Evolutionary conservation across 2,113 vertebrate genomes (phyloP).

Genomic region (Athene noctua): DNA sequence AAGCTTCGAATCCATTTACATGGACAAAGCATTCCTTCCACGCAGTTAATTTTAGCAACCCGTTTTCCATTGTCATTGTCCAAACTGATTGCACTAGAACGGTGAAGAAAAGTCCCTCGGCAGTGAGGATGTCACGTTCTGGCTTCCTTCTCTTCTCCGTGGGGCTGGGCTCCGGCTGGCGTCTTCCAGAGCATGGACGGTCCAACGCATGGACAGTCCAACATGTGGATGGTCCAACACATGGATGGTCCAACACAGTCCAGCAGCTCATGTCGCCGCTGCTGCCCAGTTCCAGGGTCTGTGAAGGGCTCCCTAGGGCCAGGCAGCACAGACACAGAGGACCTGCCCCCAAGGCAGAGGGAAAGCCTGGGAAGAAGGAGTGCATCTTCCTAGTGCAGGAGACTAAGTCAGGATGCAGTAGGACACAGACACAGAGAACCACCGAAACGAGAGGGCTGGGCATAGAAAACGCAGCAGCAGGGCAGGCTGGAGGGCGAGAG

Average conservation of each 20-base stretch:
- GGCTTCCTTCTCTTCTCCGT: background rate
- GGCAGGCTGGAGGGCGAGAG: background rate
- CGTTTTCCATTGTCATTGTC: background rate
- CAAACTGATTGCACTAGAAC: background rate
- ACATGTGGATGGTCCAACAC: no score
- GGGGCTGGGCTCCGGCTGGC: background rate
- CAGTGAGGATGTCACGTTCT: background rate
- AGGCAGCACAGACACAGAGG: background rate
- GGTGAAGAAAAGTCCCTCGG: background rate
- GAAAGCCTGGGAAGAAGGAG: background rate
- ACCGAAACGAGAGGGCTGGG: background rate
- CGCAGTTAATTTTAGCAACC: background rate
- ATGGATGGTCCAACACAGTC: background rate
- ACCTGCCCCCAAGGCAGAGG: background rate
- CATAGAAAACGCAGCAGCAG: fast-evolving
- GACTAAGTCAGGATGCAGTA: background rate
- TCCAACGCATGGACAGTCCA: no score
- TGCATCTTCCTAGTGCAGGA: background rate
- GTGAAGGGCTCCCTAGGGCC: background rate
- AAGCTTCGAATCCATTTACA: background rate
- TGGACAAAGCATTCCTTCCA: background rate
- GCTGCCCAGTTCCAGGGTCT: background rate
- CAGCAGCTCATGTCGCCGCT: background rate
- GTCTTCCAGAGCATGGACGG: background rate
- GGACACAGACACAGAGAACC: background rate